phyloP scores from a whole-genome alignment of 2,113 vertebrate species.

The Otocyon megalotis region DNA sequence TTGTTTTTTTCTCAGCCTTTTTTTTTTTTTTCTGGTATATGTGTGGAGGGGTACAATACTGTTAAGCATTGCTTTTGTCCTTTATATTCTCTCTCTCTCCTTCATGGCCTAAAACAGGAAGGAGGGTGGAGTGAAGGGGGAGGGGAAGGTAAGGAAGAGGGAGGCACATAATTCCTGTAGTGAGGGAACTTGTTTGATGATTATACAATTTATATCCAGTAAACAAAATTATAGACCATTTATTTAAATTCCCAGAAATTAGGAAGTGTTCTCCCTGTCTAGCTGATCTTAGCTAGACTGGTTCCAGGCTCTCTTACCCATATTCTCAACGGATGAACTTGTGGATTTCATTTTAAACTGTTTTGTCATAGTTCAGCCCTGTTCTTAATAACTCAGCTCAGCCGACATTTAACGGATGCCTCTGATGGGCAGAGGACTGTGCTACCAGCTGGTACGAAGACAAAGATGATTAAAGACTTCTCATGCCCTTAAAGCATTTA shows the following conservation, averaged over 20 bases:
- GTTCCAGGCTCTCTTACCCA: neutral
- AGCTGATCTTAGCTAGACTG: neutral
- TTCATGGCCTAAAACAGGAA: neutral
- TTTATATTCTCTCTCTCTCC: neutral
- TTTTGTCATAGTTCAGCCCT: slow-evolving; percentile 23
- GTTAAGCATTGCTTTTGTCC: neutral
- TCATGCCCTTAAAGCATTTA: neutral
- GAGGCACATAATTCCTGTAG: neutral
- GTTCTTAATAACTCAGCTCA: slow-evolving; percentile 46
- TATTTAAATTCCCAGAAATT: slow-evolving; percentile 37
- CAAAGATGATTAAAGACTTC: slow-evolving; percentile 37
- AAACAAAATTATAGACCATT: slow-evolving; percentile 32
- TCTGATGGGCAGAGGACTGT: neutral
- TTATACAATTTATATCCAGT: slow-evolving; percentile 16
- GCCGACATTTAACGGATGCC: neutral
- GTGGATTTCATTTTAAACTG: slow-evolving; percentile 18
- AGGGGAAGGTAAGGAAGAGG: too few species aligned
- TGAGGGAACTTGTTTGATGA: slow-evolving; percentile 40
- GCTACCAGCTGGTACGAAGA: neutral
- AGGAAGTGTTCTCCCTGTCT: neutral
- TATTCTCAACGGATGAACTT: neutral
- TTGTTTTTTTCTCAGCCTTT: neutral
- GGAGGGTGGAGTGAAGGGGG: neutral
- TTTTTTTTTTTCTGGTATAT: neutral
- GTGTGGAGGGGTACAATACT: neutral